These are phyloP conservation scores for Geopemphigus sp. DNA, from an alignment of 1,140 invertebrate species.

Conservation along the genomic window DNA sequence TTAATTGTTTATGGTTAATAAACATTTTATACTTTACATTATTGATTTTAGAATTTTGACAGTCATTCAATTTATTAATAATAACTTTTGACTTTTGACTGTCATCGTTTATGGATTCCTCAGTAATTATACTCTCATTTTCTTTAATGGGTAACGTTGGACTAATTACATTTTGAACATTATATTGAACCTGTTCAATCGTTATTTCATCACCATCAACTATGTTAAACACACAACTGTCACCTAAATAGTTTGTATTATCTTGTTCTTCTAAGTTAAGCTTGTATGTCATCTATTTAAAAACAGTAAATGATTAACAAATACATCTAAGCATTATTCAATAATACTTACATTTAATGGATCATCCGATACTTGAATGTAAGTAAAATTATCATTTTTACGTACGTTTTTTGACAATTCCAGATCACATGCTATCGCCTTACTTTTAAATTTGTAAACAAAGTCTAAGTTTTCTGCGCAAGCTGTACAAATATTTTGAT, in stretches of 20 bases:
- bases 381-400: neutral
- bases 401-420: conserved; percentile 24
- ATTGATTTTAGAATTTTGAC: neutral
- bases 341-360: conserved; percentile 40
- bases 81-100: too few relatives aligned
- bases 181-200: conserved; percentile 10
- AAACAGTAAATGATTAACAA: neutral
- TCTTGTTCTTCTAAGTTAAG: conserved; percentile 29
- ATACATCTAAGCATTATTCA: neutral
- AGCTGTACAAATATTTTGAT: conserved; percentile 26
- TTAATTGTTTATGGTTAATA: neutral
- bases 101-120: neutral
- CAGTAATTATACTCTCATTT: neutral
- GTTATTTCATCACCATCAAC: conserved; percentile 33
- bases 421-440: conserved; percentile 35
- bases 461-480: conserved; percentile 20
- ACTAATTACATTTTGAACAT: neutral
- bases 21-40: conserved; percentile 1
- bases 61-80: neutral
- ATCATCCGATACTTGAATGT: conserved; percentile 33
- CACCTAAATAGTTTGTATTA: neutral
- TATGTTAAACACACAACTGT: conserved; percentile 32
- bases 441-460: conserved; percentile 36
- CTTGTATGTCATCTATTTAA: conserved; percentile 32
- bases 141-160: neutral